Evolutionary conservation across 1,140 invertebrate species (phyloP).

Genomic region (Solenopsis invicta): DNA sequence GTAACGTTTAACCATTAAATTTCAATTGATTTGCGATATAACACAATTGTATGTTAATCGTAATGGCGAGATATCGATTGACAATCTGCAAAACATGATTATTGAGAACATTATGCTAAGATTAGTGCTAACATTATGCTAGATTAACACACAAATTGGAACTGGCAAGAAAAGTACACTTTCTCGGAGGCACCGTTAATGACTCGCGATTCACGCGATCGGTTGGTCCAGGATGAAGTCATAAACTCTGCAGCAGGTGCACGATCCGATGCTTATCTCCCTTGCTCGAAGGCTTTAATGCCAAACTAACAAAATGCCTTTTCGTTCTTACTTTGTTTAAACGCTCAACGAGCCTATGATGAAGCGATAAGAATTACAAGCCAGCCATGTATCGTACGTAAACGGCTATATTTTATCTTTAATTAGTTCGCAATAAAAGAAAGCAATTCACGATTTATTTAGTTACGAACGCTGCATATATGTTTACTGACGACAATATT

Average conservation of each 20-base stretch:
- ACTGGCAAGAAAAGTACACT: conserved; percentile 38
- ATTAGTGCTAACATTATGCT: neutral
- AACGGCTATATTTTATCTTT: conserved; percentile 3
- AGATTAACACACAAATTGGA: conserved; percentile 2
- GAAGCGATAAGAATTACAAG: conserved; percentile 55
- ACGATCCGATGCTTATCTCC: conserved; percentile 68
- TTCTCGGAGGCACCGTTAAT: conserved; percentile 53
- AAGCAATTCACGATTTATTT: neutral
- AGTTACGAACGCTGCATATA: too few relatives aligned
- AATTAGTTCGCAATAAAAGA: conserved; percentile 17
- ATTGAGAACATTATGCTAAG: neutral
- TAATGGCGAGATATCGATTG: neutral
- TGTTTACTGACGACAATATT: neutral
- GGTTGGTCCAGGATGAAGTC: conserved; percentile 62
- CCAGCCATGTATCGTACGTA: neutral
- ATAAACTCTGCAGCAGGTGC: conserved; percentile 59
- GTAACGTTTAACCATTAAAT: conserved; percentile 1
- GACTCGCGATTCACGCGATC: conserved; percentile 60
- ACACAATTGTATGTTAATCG: neutral
- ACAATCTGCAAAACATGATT: neutral
- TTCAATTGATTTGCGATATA: neutral
- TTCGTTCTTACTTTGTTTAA: conserved; percentile 56
- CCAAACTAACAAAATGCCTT: conserved; percentile 45
- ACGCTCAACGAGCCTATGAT: conserved; percentile 47
- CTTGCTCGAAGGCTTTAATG: conserved; percentile 39